Percentiles rank a stretch among this genome's conserved stretches.
These are phyloP conservation scores for Tetragonisca angustula DNA, from an alignment of 2,888 invertebrate genomes.

Conservation along the genomic window DNA sequence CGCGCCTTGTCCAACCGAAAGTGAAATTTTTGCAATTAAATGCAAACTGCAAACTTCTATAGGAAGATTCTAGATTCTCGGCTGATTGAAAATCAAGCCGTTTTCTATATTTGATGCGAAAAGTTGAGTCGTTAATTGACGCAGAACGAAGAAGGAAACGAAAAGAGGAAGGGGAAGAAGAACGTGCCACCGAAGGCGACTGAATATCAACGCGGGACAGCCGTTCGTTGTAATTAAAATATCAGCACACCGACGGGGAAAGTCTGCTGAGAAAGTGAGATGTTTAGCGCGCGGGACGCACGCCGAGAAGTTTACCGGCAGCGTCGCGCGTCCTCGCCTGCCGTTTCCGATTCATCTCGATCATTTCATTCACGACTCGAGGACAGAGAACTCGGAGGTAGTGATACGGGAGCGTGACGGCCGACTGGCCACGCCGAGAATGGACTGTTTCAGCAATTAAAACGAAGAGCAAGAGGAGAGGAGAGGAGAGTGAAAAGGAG, in stretches of 20 bases:
- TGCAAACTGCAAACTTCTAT: no score
- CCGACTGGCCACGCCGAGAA: constrained; percentile 32
- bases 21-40: no score
- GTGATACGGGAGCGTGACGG: constrained; percentile 40
- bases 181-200: not conserved
- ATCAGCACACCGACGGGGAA: constrained; percentile 36
- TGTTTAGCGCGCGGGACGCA: constrained; percentile 7
- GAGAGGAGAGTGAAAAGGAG: not conserved
- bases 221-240: constrained; percentile 65
- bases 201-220: constrained; percentile 47
- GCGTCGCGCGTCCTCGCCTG: constrained; percentile 19
- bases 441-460: constrained; percentile 51
- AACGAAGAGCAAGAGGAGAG: not conserved
- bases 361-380: constrained; percentile 47
- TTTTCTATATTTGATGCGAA: no score
- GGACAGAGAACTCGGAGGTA: not conserved
- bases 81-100: no score
- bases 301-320: not conserved
- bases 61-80: no score
- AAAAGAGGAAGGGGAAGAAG: not conserved
- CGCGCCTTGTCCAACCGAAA: no score
- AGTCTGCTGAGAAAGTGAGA: constrained; percentile 29
- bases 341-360: constrained; percentile 44
- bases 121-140: no score
- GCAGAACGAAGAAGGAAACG: constrained; percentile 1